phyloP scores from a whole-genome alignment of 2,113 vertebrate genomes.

The Pseudopipra pipra region DNA sequence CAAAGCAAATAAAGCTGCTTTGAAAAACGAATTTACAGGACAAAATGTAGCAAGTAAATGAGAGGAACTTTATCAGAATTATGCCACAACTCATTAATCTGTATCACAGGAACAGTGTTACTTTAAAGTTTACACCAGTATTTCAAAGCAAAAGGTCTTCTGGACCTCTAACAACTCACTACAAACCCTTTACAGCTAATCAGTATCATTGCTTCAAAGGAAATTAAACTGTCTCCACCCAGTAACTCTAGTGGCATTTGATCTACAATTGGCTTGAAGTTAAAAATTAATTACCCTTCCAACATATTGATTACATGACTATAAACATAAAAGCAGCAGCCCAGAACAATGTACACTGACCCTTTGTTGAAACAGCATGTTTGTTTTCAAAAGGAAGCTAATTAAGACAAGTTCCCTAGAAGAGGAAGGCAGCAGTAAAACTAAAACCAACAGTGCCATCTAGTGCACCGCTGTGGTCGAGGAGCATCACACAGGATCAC shows the following conservation, averaged over 20 bases:
- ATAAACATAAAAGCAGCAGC: conserved; percentile 80
- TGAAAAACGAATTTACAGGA: conserved; percentile 34
- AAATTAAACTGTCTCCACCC: conserved; percentile 72
- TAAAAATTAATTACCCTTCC: conserved; percentile 84
- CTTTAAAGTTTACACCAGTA: conserved; percentile 40
- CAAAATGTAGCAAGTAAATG: neutral
- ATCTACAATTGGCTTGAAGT: conserved; percentile 77
- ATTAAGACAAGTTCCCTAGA: conserved; percentile 46
- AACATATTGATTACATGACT: conserved; percentile 82
- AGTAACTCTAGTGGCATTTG: conserved; percentile 74
- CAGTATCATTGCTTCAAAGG: conserved; percentile 73
- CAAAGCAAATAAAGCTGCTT: conserved; percentile 35
- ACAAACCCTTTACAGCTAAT: conserved; percentile 58
- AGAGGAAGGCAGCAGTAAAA: neutral
- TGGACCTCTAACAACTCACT: conserved; percentile 27
- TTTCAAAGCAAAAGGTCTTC: conserved; percentile 64
- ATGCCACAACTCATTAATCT: neutral
- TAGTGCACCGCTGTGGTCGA: neutral
- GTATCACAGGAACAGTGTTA: neutral
- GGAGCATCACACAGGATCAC: neutral
- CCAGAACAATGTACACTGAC: conserved; percentile 73
- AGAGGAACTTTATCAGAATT: conserved; percentile 40
- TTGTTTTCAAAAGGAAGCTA: conserved; percentile 74
- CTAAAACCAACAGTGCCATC: conserved; percentile 74
- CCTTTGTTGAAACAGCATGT: conserved; percentile 75